Evolutionary conservation across 2,888 invertebrate species (phyloP).

Genomic region (Latheticus oryzae): DNA sequence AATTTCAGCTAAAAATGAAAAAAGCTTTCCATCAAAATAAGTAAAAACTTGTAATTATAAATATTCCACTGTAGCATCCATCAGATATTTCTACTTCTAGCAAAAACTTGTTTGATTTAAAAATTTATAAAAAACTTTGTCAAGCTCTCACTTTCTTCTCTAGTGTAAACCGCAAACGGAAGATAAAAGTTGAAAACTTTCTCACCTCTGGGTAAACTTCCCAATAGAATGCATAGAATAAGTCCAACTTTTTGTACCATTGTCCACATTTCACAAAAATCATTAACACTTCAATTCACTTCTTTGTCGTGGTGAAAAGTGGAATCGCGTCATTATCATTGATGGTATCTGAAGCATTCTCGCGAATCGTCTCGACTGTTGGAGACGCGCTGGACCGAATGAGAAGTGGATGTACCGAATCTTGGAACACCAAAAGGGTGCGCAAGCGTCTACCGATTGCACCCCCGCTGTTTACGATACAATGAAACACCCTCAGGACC

Average conservation of each 20-base stretch:
- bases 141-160: too few species aligned
- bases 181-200: constrained; percentile 6
- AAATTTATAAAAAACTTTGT: not conserved
- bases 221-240: constrained; percentile 17
- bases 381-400: constrained; percentile 53
- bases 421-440: constrained; percentile 26
- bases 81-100: too few species aligned
- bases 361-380: constrained; percentile 11
- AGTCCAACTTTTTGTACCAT: constrained; percentile 18
- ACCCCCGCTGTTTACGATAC: constrained; percentile 49
- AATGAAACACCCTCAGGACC: constrained; percentile 47
- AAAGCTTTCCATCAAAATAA: too few species aligned
- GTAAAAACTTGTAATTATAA: too few species aligned
- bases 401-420: constrained; percentile 47
- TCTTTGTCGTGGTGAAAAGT: too few species aligned
- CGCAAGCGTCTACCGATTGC: constrained; percentile 40
- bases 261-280: constrained; percentile 6
- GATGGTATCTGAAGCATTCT: constrained; percentile 1
- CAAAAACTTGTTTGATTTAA: not conserved
- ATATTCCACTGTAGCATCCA: too few species aligned
- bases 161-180: too few species aligned
- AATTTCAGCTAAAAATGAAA: too few species aligned
- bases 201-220: constrained; percentile 31
- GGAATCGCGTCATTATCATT: constrained; percentile 1
- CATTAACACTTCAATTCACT: not conserved